These are phyloP conservation scores for Chrysocyon brachyurus DNA, from an alignment of 2,797 vertebrate species.

Conservation along the genomic window DNA sequence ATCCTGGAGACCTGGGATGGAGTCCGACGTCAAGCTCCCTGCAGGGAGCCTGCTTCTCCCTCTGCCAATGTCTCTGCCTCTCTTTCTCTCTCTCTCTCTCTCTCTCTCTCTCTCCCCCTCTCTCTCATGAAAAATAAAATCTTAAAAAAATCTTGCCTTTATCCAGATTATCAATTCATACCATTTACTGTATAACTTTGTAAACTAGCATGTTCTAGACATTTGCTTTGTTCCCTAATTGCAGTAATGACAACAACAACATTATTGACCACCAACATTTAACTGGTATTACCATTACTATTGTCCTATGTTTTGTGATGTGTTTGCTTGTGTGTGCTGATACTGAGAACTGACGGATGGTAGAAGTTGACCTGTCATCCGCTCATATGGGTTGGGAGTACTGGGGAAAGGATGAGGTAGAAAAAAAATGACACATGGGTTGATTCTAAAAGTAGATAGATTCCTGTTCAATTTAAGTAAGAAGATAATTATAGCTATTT, in stretches of 20 bases:
- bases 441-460: neutral
- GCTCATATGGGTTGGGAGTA: neutral
- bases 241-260: neutral
- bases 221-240: neutral
- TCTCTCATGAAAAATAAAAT: no score
- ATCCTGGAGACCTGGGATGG: no score
- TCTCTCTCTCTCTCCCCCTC: no score
- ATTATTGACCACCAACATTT: neutral
- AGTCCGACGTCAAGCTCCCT: no score
- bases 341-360: neutral
- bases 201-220: neutral
- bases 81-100: no score
- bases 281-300: neutral
- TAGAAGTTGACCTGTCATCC: neutral
- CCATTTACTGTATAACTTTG: neutral
- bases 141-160: neutral
- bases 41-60: no score
- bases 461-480: constrained; percentile 25
- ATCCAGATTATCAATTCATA: neutral
- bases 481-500: neutral
- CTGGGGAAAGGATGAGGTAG: neutral
- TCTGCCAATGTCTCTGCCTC: no score
- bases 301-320: neutral
- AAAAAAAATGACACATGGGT: neutral
- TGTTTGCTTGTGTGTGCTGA: neutral